phyloP scores from a whole-genome alignment of 2,888 invertebrate genomes.

The Heteromyza rotundicornis region DNA sequence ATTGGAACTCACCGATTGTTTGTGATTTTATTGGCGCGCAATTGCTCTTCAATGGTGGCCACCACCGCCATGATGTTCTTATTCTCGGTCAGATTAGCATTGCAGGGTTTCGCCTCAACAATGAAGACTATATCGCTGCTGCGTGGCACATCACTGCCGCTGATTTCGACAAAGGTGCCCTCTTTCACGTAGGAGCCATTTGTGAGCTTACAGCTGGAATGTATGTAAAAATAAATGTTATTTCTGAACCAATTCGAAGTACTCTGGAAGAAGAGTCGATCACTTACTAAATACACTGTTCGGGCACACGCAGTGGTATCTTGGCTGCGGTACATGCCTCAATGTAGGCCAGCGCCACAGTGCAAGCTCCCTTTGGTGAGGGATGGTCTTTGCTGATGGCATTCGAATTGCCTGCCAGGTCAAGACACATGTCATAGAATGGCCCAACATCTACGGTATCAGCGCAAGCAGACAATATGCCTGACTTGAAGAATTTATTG shows the following conservation, averaged over 20 bases:
- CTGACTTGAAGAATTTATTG: constrained; percentile 72
- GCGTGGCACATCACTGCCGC: constrained; percentile 66
- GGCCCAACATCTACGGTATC: constrained; percentile 69
- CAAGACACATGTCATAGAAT: constrained; percentile 70
- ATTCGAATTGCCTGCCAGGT: constrained; percentile 63
- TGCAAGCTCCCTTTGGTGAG: constrained; percentile 68
- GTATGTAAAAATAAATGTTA: background rate
- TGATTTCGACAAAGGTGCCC: constrained; percentile 75
- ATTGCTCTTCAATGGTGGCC: constrained; percentile 72
- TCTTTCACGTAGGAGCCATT: constrained; percentile 76
- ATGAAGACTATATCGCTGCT: constrained; percentile 89
- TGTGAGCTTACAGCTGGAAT: constrained; percentile 71
- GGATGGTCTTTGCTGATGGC: constrained; percentile 51
- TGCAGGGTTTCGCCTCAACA: constrained; percentile 85
- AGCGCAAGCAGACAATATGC: constrained; percentile 74
- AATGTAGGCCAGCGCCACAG: constrained; percentile 80
- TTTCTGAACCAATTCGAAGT: too few relatives aligned
- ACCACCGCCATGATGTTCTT: constrained; percentile 75
- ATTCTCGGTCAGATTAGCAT: constrained; percentile 70
- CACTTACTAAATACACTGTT: constrained; percentile 78
- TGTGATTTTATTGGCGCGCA: constrained; percentile 68
- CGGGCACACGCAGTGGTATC: constrained; percentile 80
- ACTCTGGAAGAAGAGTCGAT: background rate
- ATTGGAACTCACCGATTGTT: constrained; percentile 70
- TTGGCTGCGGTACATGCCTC: constrained; percentile 77